Conservation (phyloP, 1,140 invertebrate genomes). For the Phymastichus coffea region DNA sequence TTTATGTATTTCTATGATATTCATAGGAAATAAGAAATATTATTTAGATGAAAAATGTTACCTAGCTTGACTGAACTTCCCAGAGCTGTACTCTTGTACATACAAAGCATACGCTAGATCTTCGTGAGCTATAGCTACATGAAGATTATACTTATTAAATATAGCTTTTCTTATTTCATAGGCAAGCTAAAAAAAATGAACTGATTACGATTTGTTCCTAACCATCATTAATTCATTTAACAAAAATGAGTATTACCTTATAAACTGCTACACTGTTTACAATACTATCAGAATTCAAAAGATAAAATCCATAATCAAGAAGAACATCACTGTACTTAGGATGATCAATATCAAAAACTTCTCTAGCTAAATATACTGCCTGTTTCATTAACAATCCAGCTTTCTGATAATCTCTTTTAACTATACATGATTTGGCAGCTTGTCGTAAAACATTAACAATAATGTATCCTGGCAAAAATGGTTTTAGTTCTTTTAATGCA, state of each 20-base stretch:
- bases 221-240: neutral
- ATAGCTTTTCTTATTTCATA: constrained; percentile 71
- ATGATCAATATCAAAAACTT: constrained; percentile 69
- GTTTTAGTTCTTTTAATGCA: constrained; percentile 68
- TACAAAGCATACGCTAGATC: constrained; percentile 90
- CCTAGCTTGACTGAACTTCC: constrained; percentile 77
- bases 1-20: neutral
- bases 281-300: constrained; percentile 86
- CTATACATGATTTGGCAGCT: constrained; percentile 82
- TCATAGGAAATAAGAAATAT: constrained; percentile 2
- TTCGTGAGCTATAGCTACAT: constrained; percentile 84
- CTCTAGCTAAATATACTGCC: constrained; percentile 73
- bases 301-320: constrained; percentile 86
- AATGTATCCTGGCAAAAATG: constrained; percentile 62
- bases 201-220: neutral
- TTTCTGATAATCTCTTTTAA: constrained; percentile 79
- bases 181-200: constrained; percentile 62
- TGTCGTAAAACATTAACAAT: constrained; percentile 79
- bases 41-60: constrained; percentile 27
- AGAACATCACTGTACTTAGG: constrained; percentile 81
- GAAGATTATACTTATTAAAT: constrained; percentile 82
- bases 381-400: constrained; percentile 80
- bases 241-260: constrained; percentile 60
- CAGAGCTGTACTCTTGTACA: constrained; percentile 87
- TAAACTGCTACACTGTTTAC: constrained; percentile 80